These are phyloP conservation scores for Cheilosia urbana DNA, from an alignment of 2,888 invertebrate genomes.

Conservation along the genomic window DNA sequence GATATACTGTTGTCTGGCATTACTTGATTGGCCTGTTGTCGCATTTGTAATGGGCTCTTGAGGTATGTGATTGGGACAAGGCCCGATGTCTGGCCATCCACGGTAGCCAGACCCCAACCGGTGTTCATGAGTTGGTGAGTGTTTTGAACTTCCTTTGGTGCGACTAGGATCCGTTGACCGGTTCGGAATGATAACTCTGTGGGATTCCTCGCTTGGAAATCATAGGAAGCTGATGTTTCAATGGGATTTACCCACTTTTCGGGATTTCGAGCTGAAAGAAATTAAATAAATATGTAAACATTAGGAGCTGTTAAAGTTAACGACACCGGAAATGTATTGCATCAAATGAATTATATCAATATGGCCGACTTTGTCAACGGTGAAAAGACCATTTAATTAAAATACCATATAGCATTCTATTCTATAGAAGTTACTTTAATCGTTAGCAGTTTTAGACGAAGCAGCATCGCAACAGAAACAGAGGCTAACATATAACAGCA, in stretches of 20 bases:
- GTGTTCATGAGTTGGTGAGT: conserved; percentile 86
- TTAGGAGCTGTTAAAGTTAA: too few species aligned
- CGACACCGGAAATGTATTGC: too few species aligned
- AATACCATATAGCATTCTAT: too few species aligned
- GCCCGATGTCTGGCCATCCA: conserved; percentile 86
- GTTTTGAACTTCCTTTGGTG: conserved; percentile 92
- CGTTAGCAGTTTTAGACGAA: too few species aligned
- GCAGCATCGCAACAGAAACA: too few species aligned
- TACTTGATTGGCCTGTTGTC: conserved; percentile 67
- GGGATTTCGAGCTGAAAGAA: conserved; percentile 86
- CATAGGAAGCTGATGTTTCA: conserved; percentile 88
- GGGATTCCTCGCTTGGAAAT: conserved; percentile 89
- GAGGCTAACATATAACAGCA: too few species aligned
- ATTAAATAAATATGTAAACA: neutral
- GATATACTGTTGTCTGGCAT: conserved; percentile 51
- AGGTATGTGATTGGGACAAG: conserved; percentile 87
- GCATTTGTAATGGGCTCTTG: conserved; percentile 80
- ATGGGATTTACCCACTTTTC: conserved; percentile 89
- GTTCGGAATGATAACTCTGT: conserved; percentile 91
- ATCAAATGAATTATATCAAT: too few species aligned
- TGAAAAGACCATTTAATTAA: too few species aligned
- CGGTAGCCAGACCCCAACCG: conserved; percentile 88
- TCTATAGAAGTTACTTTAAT: too few species aligned
- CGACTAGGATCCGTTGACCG: conserved; percentile 91
- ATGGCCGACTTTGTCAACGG: too few species aligned